A percentile compares a stretch with the other conserved stretches of the same genome.
Conservation (phyloP, 2,113 vertebrate genomes). For the Calypte anna region DNA sequence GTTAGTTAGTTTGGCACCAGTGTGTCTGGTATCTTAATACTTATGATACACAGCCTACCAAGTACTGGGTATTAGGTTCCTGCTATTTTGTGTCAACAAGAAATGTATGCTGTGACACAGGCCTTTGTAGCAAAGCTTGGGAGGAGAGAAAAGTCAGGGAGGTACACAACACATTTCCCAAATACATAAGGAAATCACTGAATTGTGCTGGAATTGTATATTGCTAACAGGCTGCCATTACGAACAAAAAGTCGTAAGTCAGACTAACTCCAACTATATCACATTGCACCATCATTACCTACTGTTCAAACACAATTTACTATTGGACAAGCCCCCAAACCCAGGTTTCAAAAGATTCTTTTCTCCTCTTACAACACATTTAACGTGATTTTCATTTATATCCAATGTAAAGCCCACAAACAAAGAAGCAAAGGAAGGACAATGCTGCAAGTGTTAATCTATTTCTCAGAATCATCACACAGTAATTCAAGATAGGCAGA, state of each 20-base stretch:
- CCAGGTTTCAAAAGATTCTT: not conserved
- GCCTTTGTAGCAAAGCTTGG: slow-evolving; percentile 49
- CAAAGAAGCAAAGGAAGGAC: not conserved
- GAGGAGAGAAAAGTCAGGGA: slow-evolving; percentile 27
- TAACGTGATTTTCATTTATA: fast-evolving
- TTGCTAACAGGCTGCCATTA: not conserved
- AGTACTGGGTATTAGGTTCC: slow-evolving; percentile 16
- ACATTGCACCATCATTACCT: not conserved
- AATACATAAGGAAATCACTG: not conserved
- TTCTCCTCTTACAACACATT: not conserved
- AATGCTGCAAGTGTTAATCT: not conserved
- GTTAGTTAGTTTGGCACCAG: slow-evolving; percentile 70
- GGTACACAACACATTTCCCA: not conserved
- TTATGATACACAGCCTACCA: slow-evolving; percentile 9
- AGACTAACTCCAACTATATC: not conserved
- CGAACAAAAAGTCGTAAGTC: not conserved
- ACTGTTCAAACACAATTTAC: not conserved
- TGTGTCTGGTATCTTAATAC: slow-evolving; percentile 57
- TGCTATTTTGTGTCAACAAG: slow-evolving; percentile 43
- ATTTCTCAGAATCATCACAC: not conserved
- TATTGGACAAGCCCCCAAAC: not conserved
- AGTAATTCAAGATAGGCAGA: not conserved
- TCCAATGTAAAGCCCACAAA: not conserved
- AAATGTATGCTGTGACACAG: slow-evolving; percentile 46
- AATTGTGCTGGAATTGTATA: not conserved